Evolutionary conservation across 37 sponge, comb jelly and placozoan species (phyloP), one percentile per base, ranked within the genome.

Genomic region (Axinella damicornis): DNA sequence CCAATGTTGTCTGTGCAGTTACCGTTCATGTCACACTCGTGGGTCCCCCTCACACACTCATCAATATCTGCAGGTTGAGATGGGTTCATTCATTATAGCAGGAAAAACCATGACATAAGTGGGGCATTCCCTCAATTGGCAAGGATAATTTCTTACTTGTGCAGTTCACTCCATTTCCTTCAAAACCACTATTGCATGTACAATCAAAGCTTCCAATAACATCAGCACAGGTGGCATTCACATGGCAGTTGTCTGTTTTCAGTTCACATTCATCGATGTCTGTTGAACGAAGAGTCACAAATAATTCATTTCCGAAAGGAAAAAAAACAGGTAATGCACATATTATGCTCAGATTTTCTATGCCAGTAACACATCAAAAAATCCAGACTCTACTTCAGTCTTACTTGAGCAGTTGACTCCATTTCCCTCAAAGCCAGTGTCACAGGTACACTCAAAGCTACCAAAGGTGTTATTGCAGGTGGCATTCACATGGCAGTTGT

Each of bases 171-270:
- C 84, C 84, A 74, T 77, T 58, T 40, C 78, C 78, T 27, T 28
- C 57, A 37, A 71, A 85, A 1, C 89, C 89, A 71, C 55, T 11
- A 67, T 76, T 71, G 63, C 89, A 89, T 22, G 71, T 36, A 66
- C 89, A 89, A 11, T 20, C 2, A 62, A 57, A 89, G 62, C 84
- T 83, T 0, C 89, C 89, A 71, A 62, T 27, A 31, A 55, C 77
- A 46, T 89, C 56, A 21, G 35, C 15, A 39, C 89, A 89, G 52
- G 54, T 64, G 25, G 79, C 79, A 64, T 80, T 55, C 25, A 17
- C 37, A 55, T 80, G 35, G 68, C 81, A 80, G 69, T 69, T 56
- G 19, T 72, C 71, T 11, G 27, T 19, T 68, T 68, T 35, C 34
- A 67, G 36, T 46, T 72, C 24, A 72, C 73, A 72, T 28, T 72